Conservation (phyloP, 1,140 invertebrate species). For the Drosophila biarmipes region DNA sequence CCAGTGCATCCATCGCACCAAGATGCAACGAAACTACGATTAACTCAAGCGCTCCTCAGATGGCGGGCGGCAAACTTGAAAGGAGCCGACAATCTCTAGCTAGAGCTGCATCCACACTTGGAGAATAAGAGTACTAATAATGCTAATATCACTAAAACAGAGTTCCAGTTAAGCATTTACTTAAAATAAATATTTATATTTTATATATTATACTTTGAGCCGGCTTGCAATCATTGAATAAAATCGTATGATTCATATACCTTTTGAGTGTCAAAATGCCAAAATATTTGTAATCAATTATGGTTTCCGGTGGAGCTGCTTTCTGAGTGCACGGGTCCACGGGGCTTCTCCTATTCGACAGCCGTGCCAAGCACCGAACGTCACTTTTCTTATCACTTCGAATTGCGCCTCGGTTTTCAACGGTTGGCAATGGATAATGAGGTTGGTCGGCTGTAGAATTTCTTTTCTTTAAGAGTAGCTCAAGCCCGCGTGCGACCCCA, state of each 20-base stretch:
- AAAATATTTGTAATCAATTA: background rate
- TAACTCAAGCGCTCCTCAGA: constrained; percentile 22
- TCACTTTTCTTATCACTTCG: constrained; percentile 63
- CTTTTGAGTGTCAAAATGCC: background rate
- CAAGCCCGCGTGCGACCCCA: constrained; percentile 33
- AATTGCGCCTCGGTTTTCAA: constrained; percentile 14
- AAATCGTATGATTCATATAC: background rate
- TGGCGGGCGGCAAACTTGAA: constrained; percentile 25
- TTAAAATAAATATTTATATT: no score
- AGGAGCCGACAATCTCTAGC: constrained; percentile 26
- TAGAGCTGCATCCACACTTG: constrained; percentile 22
- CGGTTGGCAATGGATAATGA: constrained; percentile 39
- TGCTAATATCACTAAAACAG: no score
- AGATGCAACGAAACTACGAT: constrained; percentile 24
- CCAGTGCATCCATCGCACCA: background rate
- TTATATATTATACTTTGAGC: no score
- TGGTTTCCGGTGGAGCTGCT: background rate
- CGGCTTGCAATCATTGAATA: no score
- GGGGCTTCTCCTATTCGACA: constrained; percentile 14
- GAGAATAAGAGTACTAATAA: background rate
- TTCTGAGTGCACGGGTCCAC: background rate
- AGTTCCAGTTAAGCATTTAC: no score
- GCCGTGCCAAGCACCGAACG: constrained; percentile 63
- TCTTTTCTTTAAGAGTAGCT: constrained; percentile 3
- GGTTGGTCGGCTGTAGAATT: constrained; percentile 15